Conservation (phyloP, 2,113 vertebrate species). For the Nyctereutes procyonoides region DNA sequence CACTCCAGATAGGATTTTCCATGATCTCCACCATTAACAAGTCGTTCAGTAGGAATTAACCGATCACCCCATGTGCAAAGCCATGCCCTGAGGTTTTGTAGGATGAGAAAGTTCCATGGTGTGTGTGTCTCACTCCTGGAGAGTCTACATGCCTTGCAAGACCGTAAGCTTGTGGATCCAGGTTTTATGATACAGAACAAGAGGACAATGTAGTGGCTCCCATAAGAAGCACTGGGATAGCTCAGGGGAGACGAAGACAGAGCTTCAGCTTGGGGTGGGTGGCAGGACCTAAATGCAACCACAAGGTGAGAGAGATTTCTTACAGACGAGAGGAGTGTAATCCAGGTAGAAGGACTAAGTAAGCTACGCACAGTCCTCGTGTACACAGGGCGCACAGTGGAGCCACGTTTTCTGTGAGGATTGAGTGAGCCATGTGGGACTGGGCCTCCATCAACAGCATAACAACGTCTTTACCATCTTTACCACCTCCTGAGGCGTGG, state of each 20-base stretch:
- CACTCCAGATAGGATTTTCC: neutral
- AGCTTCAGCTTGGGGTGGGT: neutral
- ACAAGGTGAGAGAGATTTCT: neutral
- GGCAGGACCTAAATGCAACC: neutral
- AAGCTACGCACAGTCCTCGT: accelerated
- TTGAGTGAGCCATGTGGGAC: accelerated
- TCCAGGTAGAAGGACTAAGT: too few relatives aligned
- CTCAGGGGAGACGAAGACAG: neutral
- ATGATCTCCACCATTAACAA: neutral
- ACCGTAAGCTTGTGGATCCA: accelerated
- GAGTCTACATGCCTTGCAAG: neutral
- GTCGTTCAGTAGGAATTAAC: neutral
- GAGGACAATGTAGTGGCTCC: accelerated
- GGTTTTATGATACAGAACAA: accelerated
- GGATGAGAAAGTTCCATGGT: neutral
- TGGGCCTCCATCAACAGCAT: neutral
- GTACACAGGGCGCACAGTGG: accelerated
- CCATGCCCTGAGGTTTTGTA: accelerated
- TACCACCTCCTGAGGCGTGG: neutral
- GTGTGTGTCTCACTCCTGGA: neutral
- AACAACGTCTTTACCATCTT: accelerated
- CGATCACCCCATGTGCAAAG: neutral
- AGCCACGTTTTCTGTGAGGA: accelerated
- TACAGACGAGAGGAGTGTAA: too few relatives aligned
- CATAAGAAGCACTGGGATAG: accelerated